Base-by-base conservation (phyloP, 1,140 invertebrate species). In the Drosophila nebulosa region DNA sequence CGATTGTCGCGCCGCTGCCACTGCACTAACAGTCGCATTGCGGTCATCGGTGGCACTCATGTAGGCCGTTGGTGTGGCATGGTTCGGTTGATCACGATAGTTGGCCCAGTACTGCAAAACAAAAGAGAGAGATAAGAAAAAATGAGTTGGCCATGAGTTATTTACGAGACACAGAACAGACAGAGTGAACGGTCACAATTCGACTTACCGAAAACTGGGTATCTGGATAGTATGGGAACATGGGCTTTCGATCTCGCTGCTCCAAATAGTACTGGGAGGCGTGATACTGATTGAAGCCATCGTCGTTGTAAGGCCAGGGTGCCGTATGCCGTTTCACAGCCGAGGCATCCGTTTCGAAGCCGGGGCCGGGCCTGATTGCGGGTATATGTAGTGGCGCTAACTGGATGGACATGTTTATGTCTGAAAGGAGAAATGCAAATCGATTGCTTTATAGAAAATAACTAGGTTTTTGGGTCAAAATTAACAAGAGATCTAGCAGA, bases 351-450 rank as follows among this genome's bases (percentile, higher is more conserved):
- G 90, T 64, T 53, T 91, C 91, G 51, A 91, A 91, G 32, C 90
- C 84, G 50, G 91, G 90, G 16, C 90, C 83, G 18, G 91, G 84
- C 75, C 91, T 73, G 74, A 91, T 91, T 39, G 90, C 90, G 70
- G 91, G 91, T 86, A 91, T 91, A 72, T 91, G 90, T 64, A 91
- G 77, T 77, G 91, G 91, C 74, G 83, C 89, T 90, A 90, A 75
- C 80, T 88, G 76, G 71, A 91, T 78, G 71, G 89, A 91, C 89
- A 91, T 91, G 36, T 75, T 75, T 36, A 90, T 90, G 69, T 91
- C 83, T 91, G 75, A 7, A 69, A 71, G 26, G 56, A 32, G 16
- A 22, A 61, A 46, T 30, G 32, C 1, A 42, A 18, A 14, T 3
- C 12, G 10, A 12, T 35, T 51, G 18, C 22, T 35, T 51, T 39